Conservation (phyloP, 2,113 vertebrate species). For the Romanogobio albipinnatus region DNA sequence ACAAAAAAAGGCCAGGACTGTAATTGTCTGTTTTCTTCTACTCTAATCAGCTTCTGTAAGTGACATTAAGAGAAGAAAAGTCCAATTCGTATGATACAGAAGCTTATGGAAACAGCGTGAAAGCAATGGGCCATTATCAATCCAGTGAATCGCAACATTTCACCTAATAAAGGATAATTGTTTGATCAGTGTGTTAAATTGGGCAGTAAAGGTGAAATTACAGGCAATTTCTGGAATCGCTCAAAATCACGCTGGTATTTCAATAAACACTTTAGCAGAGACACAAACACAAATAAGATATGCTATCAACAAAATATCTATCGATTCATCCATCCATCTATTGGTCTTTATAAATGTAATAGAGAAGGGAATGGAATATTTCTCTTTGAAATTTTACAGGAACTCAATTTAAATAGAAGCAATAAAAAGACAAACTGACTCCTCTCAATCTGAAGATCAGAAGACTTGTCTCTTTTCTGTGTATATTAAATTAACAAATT, state of each 20-base stretch:
- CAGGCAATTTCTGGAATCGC: constrained; percentile 52
- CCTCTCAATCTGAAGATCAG: neutral
- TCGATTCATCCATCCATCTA: neutral
- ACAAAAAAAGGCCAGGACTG: constrained; percentile 1
- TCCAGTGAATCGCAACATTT: constrained; percentile 30
- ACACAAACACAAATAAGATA: constrained; percentile 1
- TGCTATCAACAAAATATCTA: neutral
- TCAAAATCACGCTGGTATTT: constrained; percentile 48
- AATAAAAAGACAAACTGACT: constrained; percentile 1
- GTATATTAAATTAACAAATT: neutral
- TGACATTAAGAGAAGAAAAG: constrained; percentile 44
- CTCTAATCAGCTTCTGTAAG: constrained; percentile 50
- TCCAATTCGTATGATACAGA: constrained; percentile 14
- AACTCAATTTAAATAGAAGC: constrained; percentile 13
- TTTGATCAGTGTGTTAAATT: constrained; percentile 63
- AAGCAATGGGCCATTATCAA: neutral
- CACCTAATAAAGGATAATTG: constrained; percentile 59
- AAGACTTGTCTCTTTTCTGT: neutral
- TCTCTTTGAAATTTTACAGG: neutral
- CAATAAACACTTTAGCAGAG: constrained; percentile 15
- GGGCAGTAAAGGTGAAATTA: constrained; percentile 61
- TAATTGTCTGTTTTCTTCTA: constrained; percentile 33
- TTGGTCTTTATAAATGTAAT: neutral
- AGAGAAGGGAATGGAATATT: neutral
- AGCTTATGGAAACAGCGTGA: constrained; percentile 40